A percentile compares a stretch with the other conserved stretches of the same genome.
Conservation (phyloP, 2,888 invertebrate genomes). For the Eucriotettix oculatus region DNA sequence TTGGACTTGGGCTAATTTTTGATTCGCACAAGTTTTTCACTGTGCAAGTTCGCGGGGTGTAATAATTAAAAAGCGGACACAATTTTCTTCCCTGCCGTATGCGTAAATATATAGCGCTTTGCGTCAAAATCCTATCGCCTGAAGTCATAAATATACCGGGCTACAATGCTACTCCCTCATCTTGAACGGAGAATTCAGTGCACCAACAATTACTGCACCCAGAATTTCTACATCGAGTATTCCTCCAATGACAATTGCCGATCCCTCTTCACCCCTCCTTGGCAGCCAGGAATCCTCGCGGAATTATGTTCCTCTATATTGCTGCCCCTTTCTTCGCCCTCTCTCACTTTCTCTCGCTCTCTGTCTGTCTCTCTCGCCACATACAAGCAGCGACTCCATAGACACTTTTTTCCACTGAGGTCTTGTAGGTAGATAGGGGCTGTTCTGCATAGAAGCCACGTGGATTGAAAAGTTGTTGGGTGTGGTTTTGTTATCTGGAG, state of each 20-base stretch:
- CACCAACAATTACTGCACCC: conserved; percentile 6
- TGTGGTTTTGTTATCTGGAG: conserved; percentile 7
- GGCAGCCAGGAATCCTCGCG: not conserved
- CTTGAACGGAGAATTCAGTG: conserved; percentile 5
- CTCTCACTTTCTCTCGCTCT: not conserved
- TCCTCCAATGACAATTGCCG: not conserved
- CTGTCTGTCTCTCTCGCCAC: not conserved
- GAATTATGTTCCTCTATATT: not conserved
- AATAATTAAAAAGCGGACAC: not conserved
- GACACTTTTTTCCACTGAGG: not conserved
- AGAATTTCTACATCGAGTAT: not conserved
- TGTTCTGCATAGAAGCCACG: conserved; percentile 3
- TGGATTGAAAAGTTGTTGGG: conserved; percentile 13
- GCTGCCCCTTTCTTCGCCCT: not conserved
- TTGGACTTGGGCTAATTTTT: no score
- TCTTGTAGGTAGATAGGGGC: not conserved
- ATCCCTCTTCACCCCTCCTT: not conserved
- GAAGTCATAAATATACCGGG: not conserved
- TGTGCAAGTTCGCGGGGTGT: not conserved
- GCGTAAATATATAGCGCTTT: not conserved
- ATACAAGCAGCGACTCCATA: not conserved
- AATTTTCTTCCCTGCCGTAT: not conserved
- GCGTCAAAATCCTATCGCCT: not conserved
- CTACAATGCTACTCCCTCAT: not conserved
- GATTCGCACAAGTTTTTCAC: not conserved